Evolutionary conservation across 1,140 invertebrate genomes (phyloP).

Genomic region (Sarcophaga peregrina): DNA sequence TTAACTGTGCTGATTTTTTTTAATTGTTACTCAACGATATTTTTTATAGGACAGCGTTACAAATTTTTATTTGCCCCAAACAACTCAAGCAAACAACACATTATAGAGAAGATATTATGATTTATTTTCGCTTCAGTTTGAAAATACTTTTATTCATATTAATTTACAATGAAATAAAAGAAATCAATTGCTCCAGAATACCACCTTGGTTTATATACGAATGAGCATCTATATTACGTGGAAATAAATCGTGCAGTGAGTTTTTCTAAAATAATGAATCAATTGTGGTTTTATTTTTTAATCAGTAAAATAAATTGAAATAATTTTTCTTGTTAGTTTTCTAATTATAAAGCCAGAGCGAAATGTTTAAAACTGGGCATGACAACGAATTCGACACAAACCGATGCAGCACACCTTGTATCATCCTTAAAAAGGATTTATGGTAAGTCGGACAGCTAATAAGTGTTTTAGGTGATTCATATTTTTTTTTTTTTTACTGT

Average conservation of each 20-base stretch:
- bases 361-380: neutral
- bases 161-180: neutral
- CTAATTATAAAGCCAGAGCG: neutral
- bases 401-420: neutral
- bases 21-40: too few relatives aligned
- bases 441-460: neutral
- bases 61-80: too few relatives aligned
- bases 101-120: too few relatives aligned
- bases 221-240: neutral
- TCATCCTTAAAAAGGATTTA: neutral
- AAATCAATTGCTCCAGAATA: neutral
- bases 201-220: slow-evolving; percentile 3
- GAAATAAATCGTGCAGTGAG: neutral
- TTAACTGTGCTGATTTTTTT: too few relatives aligned
- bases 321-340: neutral
- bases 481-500: neutral
- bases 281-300: neutral
- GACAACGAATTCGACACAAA: neutral
- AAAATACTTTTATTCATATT: neutral
- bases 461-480: too few relatives aligned
- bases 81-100: too few relatives aligned
- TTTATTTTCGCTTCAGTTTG: neutral
- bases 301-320: neutral
- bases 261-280: too few relatives aligned
- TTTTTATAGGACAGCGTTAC: too few relatives aligned